Percentiles rank a stretch among this genome's conserved stretches.
These are phyloP conservation scores for Zaprionus obscuricornis DNA, from an alignment of 2,888 invertebrate genomes.

Conservation along the genomic window DNA sequence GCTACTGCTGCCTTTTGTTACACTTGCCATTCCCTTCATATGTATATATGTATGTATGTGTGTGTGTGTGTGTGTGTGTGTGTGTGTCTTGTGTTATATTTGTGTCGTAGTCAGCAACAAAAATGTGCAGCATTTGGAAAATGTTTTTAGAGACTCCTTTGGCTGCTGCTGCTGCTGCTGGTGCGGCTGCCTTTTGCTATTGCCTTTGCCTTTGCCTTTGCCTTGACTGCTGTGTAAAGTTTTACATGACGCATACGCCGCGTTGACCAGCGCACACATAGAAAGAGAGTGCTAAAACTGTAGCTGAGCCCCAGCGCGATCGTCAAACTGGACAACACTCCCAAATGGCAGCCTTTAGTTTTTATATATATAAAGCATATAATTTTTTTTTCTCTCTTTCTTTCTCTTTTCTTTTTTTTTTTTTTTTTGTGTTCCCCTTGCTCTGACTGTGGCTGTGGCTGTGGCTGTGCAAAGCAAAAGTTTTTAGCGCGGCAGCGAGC, in stretches of 20 bases:
- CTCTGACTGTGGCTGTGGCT: no score
- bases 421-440: no score
- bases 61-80: constrained; percentile 19
- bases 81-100: constrained; percentile 46
- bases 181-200: not conserved
- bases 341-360: constrained; percentile 1
- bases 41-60: constrained; percentile 7
- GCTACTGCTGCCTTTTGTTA: constrained; percentile 12
- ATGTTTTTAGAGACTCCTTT: constrained; percentile 49
- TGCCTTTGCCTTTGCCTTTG: not conserved
- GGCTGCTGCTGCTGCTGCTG: constrained; percentile 22
- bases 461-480: constrained; percentile 7
- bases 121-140: constrained; percentile 70
- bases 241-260: constrained; percentile 67
- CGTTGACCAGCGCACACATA: constrained; percentile 37
- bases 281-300: not conserved
- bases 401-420: not conserved
- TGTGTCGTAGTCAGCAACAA: constrained; percentile 57
- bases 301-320: constrained; percentile 24
- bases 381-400: no score
- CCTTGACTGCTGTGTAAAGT: constrained; percentile 25
- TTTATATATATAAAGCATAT: not conserved
- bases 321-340: constrained; percentile 29
- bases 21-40: constrained; percentile 25
- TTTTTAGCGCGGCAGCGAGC: constrained; percentile 16